These are phyloP conservation scores for Lepus timidus DNA, from an alignment of 2,113 vertebrate species.

Conservation along the genomic window DNA sequence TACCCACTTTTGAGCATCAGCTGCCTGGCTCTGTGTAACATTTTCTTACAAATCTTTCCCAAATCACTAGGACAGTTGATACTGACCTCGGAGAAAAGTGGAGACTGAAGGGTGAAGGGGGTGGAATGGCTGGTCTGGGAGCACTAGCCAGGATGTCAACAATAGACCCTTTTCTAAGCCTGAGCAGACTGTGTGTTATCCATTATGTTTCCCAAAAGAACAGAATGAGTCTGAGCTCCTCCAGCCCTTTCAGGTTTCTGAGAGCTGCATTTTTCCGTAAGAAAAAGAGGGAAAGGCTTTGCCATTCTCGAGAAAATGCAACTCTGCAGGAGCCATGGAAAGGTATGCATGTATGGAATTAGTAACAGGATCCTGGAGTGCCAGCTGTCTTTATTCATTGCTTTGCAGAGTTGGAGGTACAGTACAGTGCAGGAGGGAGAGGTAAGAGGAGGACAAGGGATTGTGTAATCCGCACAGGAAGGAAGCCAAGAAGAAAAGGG, in stretches of 20 bases:
- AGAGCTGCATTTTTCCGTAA: background rate
- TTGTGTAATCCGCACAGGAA: conserved; percentile 90
- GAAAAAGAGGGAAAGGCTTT: background rate
- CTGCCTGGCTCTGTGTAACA: background rate
- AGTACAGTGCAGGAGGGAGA: conserved; percentile 70
- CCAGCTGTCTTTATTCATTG: conserved; percentile 79
- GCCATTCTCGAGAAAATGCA: background rate
- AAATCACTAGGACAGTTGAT: too few species aligned
- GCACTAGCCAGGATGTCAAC: background rate
- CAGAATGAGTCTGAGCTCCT: background rate
- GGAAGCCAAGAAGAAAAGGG: conserved; percentile 84
- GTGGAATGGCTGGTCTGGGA: rapidly evolving
- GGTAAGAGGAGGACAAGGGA: conserved; percentile 78
- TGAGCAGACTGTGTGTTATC: rapidly evolving
- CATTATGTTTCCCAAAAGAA: background rate
- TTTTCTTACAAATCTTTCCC: background rate
- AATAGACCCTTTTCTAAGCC: background rate
- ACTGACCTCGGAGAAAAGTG: background rate
- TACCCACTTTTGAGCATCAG: background rate
- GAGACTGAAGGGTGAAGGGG: background rate
- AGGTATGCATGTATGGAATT: conserved; percentile 76
- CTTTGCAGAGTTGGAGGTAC: conserved; percentile 80
- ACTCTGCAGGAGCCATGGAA: conserved; percentile 64
- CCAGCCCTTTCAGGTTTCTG: background rate
- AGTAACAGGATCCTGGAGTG: conserved; percentile 74